These are phyloP conservation scores for Cottus gobio DNA, from an alignment of 2,113 vertebrate species.

Conservation along the genomic window DNA sequence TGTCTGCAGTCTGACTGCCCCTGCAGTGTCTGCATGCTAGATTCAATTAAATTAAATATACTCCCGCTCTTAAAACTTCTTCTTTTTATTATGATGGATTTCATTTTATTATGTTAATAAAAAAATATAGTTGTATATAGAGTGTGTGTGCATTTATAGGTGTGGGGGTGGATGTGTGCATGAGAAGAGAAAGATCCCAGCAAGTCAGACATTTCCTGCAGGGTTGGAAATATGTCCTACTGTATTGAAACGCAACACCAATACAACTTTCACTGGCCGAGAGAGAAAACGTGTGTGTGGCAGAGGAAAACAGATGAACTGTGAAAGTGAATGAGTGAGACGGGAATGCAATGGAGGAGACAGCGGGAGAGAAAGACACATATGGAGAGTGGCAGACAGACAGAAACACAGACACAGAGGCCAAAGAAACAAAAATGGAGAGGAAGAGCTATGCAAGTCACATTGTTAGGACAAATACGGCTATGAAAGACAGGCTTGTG, in stretches of 20 bases:
- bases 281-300: constrained; percentile 2
- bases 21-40: constrained; percentile 63
- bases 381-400: constrained; percentile 17
- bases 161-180: constrained; percentile 1
- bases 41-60: constrained; percentile 22
- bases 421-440: constrained; percentile 31
- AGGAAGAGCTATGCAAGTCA: constrained; percentile 11
- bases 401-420: constrained; percentile 19
- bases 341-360: neutral
- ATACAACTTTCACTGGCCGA: constrained; percentile 49
- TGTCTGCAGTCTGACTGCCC: constrained; percentile 73
- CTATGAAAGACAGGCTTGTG: constrained; percentile 20
- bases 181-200: constrained; percentile 32
- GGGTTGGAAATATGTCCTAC: constrained; percentile 71
- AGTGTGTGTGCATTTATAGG: neutral
- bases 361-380: constrained; percentile 27
- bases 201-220: constrained; percentile 73
- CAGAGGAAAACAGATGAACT: constrained; percentile 60
- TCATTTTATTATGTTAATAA: constrained; percentile 5
- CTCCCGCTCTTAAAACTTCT: neutral
- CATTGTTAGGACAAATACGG: constrained; percentile 48
- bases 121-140: constrained; percentile 22
- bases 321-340: constrained; percentile 25
- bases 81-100: constrained; percentile 11
- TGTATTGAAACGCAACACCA: constrained; percentile 70